Conservation (phyloP, 2,113 vertebrate species). For the Chionomys nivalis region DNA sequence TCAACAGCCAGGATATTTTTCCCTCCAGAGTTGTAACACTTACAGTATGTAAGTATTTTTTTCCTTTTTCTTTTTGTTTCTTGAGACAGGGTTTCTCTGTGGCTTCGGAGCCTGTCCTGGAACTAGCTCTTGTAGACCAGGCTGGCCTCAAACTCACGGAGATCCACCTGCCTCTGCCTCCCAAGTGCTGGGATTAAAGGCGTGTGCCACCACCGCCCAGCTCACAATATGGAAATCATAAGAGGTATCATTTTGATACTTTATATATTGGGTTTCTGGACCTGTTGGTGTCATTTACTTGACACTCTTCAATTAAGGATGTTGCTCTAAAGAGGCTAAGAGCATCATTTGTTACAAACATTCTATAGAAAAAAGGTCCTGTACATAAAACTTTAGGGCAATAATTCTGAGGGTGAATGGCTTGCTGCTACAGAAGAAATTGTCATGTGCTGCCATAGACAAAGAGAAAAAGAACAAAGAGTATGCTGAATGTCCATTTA, state of each 20-base stretch:
- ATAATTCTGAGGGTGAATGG: slow-evolving; percentile 26
- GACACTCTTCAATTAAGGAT: neutral
- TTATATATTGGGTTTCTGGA: neutral
- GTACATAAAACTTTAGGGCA: neutral
- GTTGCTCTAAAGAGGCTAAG: slow-evolving; percentile 79
- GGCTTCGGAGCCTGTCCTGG: too few species aligned
- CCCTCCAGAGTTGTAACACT: too few species aligned
- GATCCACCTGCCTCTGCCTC: too few species aligned
- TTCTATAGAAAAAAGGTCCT: slow-evolving; percentile 16
- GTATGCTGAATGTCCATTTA: neutral
- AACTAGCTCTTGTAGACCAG: too few species aligned
- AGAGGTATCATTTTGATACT: neutral
- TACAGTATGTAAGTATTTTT: neutral
- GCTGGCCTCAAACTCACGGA: too few species aligned
- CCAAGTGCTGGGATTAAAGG: too few species aligned
- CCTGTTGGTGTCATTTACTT: slow-evolving; percentile 1
- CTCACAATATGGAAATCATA: neutral
- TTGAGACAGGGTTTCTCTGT: too few species aligned
- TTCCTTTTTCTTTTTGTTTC: too few species aligned
- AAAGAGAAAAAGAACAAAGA: neutral
- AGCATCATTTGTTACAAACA: slow-evolving; percentile 37
- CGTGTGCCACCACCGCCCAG: too few species aligned
- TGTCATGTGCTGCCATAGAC: neutral
- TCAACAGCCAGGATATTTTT: too few species aligned
- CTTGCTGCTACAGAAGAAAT: slow-evolving; percentile 26